Evolutionary conservation across 2,797 vertebrate genomes (phyloP), one percentile per base, ranked within the genome.

Genomic region (Xenopus petersii): DNA sequence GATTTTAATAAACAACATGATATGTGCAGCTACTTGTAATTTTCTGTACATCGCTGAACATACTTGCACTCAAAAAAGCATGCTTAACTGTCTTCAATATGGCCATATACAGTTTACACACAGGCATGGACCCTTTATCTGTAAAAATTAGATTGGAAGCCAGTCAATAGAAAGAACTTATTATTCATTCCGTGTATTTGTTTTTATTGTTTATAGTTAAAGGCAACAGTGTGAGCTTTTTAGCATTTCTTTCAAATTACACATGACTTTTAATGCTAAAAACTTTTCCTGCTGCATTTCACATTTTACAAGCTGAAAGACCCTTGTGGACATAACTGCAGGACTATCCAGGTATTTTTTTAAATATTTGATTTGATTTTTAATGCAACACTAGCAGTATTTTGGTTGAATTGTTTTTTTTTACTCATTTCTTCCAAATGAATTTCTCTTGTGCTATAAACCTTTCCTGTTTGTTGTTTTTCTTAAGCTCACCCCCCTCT

Each of bases 391-490:
- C 51, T 48, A 70, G 55, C 63, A 62, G 61, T 61, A 66, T 74
- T 74, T 70, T 79, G 42, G 11, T 79, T 71, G 36, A 60, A 48
- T 12, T 75, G 58, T 48, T 64, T 58, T 72, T 80, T 80, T 71
- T n/a, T 49, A 75, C 63, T 75, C 68, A 49, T 63, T 42, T 68
- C 59, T 66, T 67, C 33, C 36, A 68, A 75, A 75, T 75, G 49
- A 33, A 55, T 74, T 75, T 79, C 64, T 73, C 54, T 68, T 65
- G 58, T 80, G 73, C 46, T 75, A 75, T 78, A 81, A 75, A 80
- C 83, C 87, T 85, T 82, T 82, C 49, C 10, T 73, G 82, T 67
- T 71, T 61, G 64, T 71, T 88, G 83, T 86, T 84, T 83, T 75
- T 62, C 77, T 12, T 73, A 79, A 10, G 48, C 13, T 49, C 48